phyloP scores from a whole-genome alignment of 1,140 invertebrate genomes.

The Zaprionus nigranus region DNA sequence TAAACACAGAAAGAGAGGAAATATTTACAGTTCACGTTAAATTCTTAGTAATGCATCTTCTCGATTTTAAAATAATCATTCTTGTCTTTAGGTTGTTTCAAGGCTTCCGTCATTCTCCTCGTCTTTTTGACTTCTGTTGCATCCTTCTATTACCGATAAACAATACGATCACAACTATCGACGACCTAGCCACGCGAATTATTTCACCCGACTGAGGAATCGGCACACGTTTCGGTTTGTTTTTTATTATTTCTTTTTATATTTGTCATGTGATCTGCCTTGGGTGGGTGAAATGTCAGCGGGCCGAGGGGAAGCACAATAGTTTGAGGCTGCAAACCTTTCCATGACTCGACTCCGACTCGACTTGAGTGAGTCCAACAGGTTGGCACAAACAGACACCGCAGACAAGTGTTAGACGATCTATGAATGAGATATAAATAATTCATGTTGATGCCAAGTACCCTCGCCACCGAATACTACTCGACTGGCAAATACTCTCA shows the following conservation, averaged over 20 bases:
- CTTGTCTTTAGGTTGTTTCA: background rate
- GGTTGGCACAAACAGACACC: slow-evolving; percentile 21
- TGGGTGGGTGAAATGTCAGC: background rate
- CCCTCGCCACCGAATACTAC: background rate
- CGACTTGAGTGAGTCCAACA: slow-evolving; percentile 21
- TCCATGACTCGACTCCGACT: slow-evolving; percentile 15
- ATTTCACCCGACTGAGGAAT: slow-evolving; percentile 12
- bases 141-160: background rate
- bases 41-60: too few species aligned
- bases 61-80: background rate
- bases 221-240: slow-evolving; percentile 11
- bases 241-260: slow-evolving; percentile 38
- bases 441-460: slow-evolving; percentile 20
- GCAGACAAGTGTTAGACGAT: slow-evolving; percentile 24
- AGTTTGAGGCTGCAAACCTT: slow-evolving; percentile 13
- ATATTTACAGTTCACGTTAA: background rate
- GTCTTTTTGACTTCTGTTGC: background rate
- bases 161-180: background rate
- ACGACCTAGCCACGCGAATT: slow-evolving; percentile 4
- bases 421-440: slow-evolving; percentile 38
- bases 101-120: background rate
- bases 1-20: background rate
- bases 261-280: slow-evolving; percentile 36
- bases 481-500: slow-evolving; percentile 19
- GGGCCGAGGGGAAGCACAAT: background rate